Evolutionary conservation across 2,113 vertebrate genomes (phyloP), one percentile per base, ranked within the genome.

Genomic region (Columbina picui): DNA sequence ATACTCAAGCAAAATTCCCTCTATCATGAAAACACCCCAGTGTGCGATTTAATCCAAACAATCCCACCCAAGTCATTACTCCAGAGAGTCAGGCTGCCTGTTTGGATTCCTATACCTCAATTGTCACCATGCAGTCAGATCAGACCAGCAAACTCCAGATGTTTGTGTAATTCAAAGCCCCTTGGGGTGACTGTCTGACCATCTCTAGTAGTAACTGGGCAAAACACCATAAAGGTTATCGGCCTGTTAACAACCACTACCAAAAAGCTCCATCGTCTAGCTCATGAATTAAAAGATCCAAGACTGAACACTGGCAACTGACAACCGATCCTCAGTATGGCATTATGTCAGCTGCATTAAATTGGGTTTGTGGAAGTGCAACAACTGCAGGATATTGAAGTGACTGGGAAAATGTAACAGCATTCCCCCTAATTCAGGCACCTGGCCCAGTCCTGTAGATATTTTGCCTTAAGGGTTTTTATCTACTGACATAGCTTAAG

Each of bases 351-450:
- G 64, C 88, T 81, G 85, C 27, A 36, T 92, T 70, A 88, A 78
- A 78, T 26, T 49, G 53, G 36, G 61, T 64, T 76, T 69, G 76
- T 90, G 61, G 85, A 89, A 93, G 39, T 65, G 73, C 53, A 93
- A 59, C 52, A 90, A 91, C 67, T 83, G 75, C 41, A 73, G 90
- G 83, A 80, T 67, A 93, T 68, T 92, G 56, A 78, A 92, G 76
- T 41, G 45, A 93, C 73, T 94, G 45, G 63, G 38, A 96, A 94
- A 95, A 91, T 76, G 30, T 41, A 90, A 84, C 69, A 94, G 73
- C 77, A 71, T 87, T 89, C 92, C 49, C 60, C 38, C 84, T 68
- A 70, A 70, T 70, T 92, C 83, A 84, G 94, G 93, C 90, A 95
- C 83, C 61, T 2, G 57, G 93, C 92, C 93, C 93, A 92, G 1